Percentiles rank a stretch among this genome's conserved stretches.
Conservation (phyloP, 2,888 invertebrate genomes). For the Axea sp. region DNA sequence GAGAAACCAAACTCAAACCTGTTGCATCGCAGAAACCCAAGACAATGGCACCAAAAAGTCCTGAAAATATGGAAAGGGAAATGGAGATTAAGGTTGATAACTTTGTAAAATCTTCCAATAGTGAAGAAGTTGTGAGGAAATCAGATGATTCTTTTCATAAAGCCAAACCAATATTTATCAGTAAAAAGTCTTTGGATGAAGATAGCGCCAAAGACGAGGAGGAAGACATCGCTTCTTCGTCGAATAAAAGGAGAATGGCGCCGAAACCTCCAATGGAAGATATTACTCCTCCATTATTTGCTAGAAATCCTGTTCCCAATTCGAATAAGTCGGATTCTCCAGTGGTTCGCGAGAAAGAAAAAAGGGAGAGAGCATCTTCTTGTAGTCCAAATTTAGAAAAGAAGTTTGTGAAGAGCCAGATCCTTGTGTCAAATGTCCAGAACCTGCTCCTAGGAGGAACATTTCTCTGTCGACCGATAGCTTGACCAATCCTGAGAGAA, state of each 20-base stretch:
- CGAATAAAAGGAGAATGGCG: slow-evolving; percentile 86
- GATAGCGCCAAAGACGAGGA: slow-evolving; percentile 64
- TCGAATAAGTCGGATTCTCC: slow-evolving; percentile 83
- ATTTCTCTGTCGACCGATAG: slow-evolving; percentile 89
- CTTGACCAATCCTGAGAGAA: slow-evolving; percentile 77
- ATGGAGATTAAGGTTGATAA: background rate
- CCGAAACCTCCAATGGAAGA: slow-evolving; percentile 83
- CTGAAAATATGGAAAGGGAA: slow-evolving; percentile 4
- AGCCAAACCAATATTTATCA: slow-evolving; percentile 25
- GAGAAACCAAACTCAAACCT: slow-evolving; percentile 83
- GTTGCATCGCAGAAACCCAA: slow-evolving; percentile 87
- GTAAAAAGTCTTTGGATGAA: slow-evolving; percentile 49
- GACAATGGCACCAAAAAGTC: slow-evolving; percentile 75
- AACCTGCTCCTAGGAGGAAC: slow-evolving; percentile 85
- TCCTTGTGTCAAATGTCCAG: slow-evolving; percentile 72
- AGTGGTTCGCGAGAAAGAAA: slow-evolving; percentile 87
- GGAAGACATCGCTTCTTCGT: slow-evolving; percentile 77
- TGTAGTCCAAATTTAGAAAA: slow-evolving; percentile 83
- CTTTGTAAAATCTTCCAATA: background rate
- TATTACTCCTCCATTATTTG: slow-evolving; percentile 80
- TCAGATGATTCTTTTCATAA: slow-evolving; percentile 20
- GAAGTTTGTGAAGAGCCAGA: slow-evolving; percentile 77
- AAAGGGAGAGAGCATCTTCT: slow-evolving; percentile 85
- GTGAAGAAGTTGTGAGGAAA: slow-evolving; percentile 2
- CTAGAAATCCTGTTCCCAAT: slow-evolving; percentile 81